Conservation (phyloP, 2,888 invertebrate genomes). For the Oegoconia quadripuncta region DNA sequence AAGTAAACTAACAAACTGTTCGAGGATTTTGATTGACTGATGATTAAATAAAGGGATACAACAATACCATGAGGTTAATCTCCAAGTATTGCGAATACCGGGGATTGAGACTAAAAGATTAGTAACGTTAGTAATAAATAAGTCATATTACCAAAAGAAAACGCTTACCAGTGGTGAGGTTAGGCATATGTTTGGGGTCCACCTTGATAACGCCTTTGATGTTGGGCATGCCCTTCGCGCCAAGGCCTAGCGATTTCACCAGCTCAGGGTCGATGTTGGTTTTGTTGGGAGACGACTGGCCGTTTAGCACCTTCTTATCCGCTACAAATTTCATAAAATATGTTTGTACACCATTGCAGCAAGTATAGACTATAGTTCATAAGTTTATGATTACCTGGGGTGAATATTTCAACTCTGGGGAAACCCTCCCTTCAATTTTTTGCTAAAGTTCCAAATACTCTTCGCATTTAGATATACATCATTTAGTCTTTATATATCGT, state of each 20-base stretch:
- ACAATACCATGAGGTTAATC: neutral
- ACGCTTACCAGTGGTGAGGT: constrained; percentile 68
- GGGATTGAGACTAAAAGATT: too few relatives aligned
- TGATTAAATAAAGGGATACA: neutral
- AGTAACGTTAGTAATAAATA: neutral
- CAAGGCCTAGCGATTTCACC: constrained; percentile 73
- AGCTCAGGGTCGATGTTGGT: constrained; percentile 71
- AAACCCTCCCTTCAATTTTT: too few relatives aligned
- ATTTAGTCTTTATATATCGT: too few relatives aligned
- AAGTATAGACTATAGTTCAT: too few relatives aligned
- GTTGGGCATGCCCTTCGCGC: constrained; percentile 75
- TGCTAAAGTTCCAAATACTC: too few relatives aligned
- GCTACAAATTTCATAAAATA: constrained; percentile 42
- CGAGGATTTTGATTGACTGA: too few relatives aligned
- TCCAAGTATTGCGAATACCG: too few relatives aligned
- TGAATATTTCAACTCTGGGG: too few relatives aligned
- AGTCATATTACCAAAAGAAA: neutral
- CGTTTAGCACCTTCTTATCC: constrained; percentile 70
- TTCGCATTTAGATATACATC: too few relatives aligned
- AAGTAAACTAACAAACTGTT: too few relatives aligned
- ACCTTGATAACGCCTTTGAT: constrained; percentile 86
- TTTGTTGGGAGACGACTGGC: constrained; percentile 69
- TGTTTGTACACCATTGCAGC: too few relatives aligned
- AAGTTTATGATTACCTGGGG: too few relatives aligned
- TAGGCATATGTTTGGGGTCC: constrained; percentile 85